Conservation (phyloP, 2,797 vertebrate species). For the Vespertilio murinus region DNA sequence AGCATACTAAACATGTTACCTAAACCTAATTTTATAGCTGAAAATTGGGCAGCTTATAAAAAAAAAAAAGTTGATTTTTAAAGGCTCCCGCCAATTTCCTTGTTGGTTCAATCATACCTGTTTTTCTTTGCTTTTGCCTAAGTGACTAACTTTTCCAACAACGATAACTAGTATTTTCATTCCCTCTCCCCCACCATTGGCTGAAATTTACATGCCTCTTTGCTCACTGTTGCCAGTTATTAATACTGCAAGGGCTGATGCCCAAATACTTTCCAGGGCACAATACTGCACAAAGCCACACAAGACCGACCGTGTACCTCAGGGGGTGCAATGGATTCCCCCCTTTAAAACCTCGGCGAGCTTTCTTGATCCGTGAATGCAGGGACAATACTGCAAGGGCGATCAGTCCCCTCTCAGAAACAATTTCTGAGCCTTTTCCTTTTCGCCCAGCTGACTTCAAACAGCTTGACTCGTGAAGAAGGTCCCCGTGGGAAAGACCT, state of each 20-base stretch:
- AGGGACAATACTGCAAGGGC: constrained; percentile 69
- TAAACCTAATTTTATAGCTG: constrained; percentile 75
- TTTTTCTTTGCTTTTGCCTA: constrained; percentile 54
- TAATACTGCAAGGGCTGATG: constrained; percentile 75
- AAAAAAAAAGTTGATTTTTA: constrained; percentile 69
- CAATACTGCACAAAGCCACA: constrained; percentile 30
- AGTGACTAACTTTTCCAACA: constrained; percentile 56
- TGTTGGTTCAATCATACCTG: constrained; percentile 1
- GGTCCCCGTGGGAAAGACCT: constrained; percentile 70
- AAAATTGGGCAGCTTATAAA: constrained; percentile 60
- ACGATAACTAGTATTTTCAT: constrained; percentile 50
- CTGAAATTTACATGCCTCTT: constrained; percentile 67
- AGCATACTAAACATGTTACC: constrained; percentile 59
- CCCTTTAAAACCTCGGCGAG: constrained; percentile 60
- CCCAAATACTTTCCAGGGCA: constrained; percentile 78
- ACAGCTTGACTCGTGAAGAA: constrained; percentile 71
- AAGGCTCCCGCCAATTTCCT: constrained; percentile 65
- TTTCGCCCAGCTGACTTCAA: constrained; percentile 59
- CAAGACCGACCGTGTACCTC: neutral
- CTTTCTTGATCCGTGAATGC: constrained; percentile 70
- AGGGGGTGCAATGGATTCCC: neutral
- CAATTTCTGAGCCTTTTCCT: constrained; percentile 61
- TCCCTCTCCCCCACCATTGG: neutral
- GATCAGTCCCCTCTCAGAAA: constrained; percentile 64
- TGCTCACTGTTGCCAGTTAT: constrained; percentile 47